A percentile compares a stretch with the other conserved stretches of the same genome.
Conservation (phyloP, 2,113 vertebrate genomes). For the Zosterops hypoxanthus region DNA sequence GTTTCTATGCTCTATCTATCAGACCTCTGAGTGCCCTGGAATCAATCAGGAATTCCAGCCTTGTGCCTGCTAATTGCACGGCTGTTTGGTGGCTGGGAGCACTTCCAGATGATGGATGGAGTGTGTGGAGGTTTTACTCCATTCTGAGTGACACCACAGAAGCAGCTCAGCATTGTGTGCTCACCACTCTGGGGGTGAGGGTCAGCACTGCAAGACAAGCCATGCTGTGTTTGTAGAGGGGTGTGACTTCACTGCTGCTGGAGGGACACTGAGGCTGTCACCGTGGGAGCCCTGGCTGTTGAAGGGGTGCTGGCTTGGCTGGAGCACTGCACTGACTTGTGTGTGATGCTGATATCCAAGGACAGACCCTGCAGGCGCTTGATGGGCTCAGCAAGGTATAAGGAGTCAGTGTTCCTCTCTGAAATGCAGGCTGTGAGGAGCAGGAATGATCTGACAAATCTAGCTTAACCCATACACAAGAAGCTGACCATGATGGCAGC, state of each 20-base stretch:
- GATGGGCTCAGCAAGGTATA: background rate
- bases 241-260: background rate
- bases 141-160: background rate
- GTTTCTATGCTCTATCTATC: background rate
- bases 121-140: background rate
- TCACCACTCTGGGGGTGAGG: accelerated
- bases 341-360: background rate
- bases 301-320: background rate
- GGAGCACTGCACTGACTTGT: background rate
- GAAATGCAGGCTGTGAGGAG: background rate
- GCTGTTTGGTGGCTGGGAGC: background rate
- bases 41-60: constrained; percentile 42
- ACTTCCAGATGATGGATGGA: constrained; percentile 7
- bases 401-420: background rate
- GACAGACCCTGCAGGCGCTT: background rate
- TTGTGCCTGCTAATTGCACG: background rate
- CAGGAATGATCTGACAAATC: background rate
- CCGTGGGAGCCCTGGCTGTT: background rate
- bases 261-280: background rate
- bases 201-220: background rate
- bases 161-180: accelerated
- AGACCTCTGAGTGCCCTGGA: background rate
- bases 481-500: background rate
- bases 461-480: background rate
- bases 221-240: accelerated